phyloP scores from a whole-genome alignment of 30 jellyfish, hydroid and myxozoan genomes.

The Turritopsis dohrnii region DNA sequence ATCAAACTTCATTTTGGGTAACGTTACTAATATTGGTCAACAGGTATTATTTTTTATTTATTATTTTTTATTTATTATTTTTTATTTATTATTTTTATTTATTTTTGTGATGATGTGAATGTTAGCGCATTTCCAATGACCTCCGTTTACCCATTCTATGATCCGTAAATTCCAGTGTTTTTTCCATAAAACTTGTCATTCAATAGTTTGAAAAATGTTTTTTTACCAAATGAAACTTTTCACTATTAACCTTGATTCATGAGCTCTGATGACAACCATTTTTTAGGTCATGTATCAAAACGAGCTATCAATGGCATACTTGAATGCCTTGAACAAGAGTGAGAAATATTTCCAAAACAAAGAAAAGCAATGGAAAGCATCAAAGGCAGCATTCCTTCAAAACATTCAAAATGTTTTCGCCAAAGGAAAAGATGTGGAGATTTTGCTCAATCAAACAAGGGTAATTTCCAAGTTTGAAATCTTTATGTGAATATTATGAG shows the following conservation, averaged over 20 bases:
- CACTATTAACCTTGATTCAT: too few relatives aligned
- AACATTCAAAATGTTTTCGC: conserved; percentile 50
- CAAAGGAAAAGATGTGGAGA: conserved; percentile 56
- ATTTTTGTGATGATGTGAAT: too few relatives aligned
- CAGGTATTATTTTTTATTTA: too few relatives aligned
- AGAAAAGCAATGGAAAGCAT: conserved; percentile 25
- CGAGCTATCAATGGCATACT: conserved; percentile 11
- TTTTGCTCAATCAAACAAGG: conserved; percentile 60
- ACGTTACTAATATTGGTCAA: conserved; percentile 42
- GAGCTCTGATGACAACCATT: neutral
- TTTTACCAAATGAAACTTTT: too few relatives aligned
- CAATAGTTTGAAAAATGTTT: too few relatives aligned
- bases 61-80: too few relatives aligned
- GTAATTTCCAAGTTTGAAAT: conserved; percentile 21
- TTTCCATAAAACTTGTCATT: too few relatives aligned
- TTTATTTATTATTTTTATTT: too few relatives aligned
- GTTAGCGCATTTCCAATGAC: too few relatives aligned
- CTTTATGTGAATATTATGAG: neutral
- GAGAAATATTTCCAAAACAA: conserved; percentile 20
- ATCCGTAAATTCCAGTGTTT: too few relatives aligned
- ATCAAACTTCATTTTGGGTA: conserved; percentile 43
- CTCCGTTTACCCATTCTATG: too few relatives aligned
- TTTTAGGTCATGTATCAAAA: conserved; percentile 24
- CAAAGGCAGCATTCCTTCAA: conserved; percentile 29
- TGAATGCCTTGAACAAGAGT: conserved; percentile 13